Evolutionary conservation across 2,888 invertebrate genomes (phyloP), one percentile per base, ranked within the genome.

Genomic region (Lordiphosa andalusiaca): DNA sequence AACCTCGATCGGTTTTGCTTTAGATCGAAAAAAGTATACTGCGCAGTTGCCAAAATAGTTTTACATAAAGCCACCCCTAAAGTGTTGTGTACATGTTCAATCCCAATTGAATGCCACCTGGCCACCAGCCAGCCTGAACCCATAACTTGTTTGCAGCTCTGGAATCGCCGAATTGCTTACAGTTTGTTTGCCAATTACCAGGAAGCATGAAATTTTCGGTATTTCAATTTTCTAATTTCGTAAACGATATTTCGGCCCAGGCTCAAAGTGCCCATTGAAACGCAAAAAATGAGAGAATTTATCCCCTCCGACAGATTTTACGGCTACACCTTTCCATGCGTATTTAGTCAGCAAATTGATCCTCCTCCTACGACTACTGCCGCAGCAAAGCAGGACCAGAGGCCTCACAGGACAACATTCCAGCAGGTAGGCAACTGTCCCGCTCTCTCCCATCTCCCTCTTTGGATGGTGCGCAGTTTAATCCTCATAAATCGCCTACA

Each of bases 401-500:
- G 44, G 44, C 30, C 30, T 30, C 44, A 44, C 44, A 44, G 33
- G 10, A 16, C 44, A 30, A 25, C 54, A 49, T 53, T 36, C 38
- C 38, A 67, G 71, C 78, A 78, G 78, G 78, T 78, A 78, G 73
- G 51, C 82, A 74, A 54, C 59, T 65, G 44, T 72, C 61, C 52
- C 55, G 6, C 41, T 46, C 23, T 50, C 19, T 7, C 36, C 33
- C 39, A 23, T 37, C 16, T 59, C 38, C 3, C 47, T 21, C 6
- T 16, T 30, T 53, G 65, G 46, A 57, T 59, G 52, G 80, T 75
- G 80, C 73, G 69, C 73, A 78, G 73, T 80, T 71, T 86, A 84
- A 86, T 84, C 85, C 84, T 71, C 71, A 72, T 69, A 86, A 83
- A 80, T 84, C 84, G 81, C 83, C 81, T 77, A 82, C 83, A 81